Percentiles rank a stretch among this genome's conserved stretches.
phyloP scores from a whole-genome alignment of 2,888 invertebrate species.

The Orthosia gothica region DNA sequence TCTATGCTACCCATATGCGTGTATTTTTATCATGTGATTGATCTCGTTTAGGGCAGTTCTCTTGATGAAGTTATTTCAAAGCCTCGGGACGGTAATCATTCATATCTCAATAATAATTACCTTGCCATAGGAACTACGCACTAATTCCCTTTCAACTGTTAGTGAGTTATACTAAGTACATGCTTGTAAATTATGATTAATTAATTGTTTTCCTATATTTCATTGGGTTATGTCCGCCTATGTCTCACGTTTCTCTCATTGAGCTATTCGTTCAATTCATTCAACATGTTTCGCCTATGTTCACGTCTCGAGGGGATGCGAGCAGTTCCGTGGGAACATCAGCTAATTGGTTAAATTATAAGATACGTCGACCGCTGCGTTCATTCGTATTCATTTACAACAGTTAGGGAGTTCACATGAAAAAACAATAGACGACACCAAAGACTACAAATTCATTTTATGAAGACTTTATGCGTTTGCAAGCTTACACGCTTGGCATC shows the following conservation, averaged over 20 bases:
- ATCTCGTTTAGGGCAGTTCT: conserved; percentile 2
- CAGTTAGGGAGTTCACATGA: conserved; percentile 79
- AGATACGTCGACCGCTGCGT: conserved; percentile 74
- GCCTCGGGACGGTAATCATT: conserved; percentile 45
- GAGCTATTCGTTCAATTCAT: conserved; percentile 57
- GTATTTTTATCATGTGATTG: conserved; percentile 26
- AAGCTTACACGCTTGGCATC: conserved; percentile 22
- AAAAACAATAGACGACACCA: conserved; percentile 73
- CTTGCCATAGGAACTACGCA: conserved; percentile 17
- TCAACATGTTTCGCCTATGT: conserved; percentile 70
- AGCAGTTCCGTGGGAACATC: conserved; percentile 84
- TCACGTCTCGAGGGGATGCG: conserved; percentile 81
- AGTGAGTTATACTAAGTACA: conserved; percentile 14
- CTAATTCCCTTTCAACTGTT: conserved; percentile 34
- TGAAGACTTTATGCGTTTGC: conserved; percentile 44
- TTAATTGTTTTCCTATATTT: conserved; percentile 3
- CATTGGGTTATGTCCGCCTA: conserved; percentile 26
- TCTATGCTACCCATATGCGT: conserved; percentile 2
- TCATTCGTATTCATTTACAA: conserved; percentile 84
- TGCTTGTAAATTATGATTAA: conserved; percentile 21
- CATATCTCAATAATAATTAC: conserved; percentile 30
- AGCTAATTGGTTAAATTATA: conserved; percentile 87
- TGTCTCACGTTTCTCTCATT: conserved; percentile 40
- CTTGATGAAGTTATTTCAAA: conserved; percentile 17
- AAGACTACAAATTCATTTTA: conserved; percentile 70